These are phyloP conservation scores for Netelia fuscicornis DNA, from an alignment of 2,888 invertebrate genomes.

Conservation along the genomic window DNA sequence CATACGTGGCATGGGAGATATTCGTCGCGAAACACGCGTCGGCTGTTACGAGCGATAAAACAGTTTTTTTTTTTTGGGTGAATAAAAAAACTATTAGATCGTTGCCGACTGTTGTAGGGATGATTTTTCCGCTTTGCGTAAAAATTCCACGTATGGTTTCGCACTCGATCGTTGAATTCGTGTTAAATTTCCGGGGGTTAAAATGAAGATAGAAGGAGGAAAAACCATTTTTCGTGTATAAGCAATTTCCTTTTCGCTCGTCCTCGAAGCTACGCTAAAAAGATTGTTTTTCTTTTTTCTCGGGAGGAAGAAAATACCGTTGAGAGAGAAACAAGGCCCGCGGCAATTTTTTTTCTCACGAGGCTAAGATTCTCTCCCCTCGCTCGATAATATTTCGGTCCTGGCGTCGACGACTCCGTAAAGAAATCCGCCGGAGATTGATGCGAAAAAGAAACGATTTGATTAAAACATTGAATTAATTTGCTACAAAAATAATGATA, in stretches of 20 bases:
- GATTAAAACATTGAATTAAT: no score
- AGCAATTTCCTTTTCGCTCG: neutral
- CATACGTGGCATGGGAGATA: neutral
- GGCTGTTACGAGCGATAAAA: neutral
- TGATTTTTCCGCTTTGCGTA: no score
- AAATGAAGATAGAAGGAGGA: no score
- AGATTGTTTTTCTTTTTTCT: neutral
- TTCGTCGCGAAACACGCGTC: constrained; percentile 7
- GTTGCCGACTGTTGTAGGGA: neutral
- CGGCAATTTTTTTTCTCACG: neutral
- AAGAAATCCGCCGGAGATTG: neutral
- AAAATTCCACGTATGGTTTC: no score
- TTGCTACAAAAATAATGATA: no score
- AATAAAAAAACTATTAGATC: neutral
- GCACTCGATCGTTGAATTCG: no score
- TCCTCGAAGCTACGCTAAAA: neutral
- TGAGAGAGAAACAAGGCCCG: neutral
- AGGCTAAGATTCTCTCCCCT: neutral
- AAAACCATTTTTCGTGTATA: no score
- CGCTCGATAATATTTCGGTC: neutral
- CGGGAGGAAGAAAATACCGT: neutral
- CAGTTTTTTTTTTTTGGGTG: neutral
- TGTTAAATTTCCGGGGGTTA: no score
- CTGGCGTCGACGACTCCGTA: neutral
- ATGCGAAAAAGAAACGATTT: neutral